Base-by-base conservation (phyloP, 2,888 invertebrate genomes). In the Marasmarcha lunaedactyla region DNA sequence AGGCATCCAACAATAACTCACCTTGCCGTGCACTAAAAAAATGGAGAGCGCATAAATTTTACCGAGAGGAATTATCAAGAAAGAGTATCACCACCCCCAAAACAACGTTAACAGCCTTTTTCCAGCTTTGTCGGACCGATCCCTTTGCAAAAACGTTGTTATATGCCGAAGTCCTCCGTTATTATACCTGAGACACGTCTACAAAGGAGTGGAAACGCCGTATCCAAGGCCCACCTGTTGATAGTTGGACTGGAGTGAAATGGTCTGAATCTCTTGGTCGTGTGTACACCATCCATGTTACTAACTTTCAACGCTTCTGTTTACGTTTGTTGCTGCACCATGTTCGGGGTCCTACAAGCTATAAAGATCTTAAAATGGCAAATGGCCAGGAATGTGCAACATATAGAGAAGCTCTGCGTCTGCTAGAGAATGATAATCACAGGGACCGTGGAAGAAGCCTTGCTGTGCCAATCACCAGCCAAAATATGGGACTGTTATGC, bases 281-380 rank as follows among this genome's bases (percentile, higher is more conserved):
- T 14, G 42, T 52, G 9, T 46, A 52, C 33, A 48, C 50, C 4
- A 48, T 52, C 1, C 49, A 52, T 40, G 47, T 46, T 20, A 49
- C 25, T 14, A 50, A 53, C 15, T 37, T 42, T 27, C 47, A 55
- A 40, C 53, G 52, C 33, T 54, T 41, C 37, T 50, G 44, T 48
- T 37, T 51, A 25, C 25, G 50, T 12, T 20, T 54, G 42, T 35
- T 52, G 9, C 26, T 54, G 30, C 39, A 42, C 14, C 38, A 46
- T 33, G 48, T 57, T 11, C 10, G n/a, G n/a, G 51, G 48, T 1
- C 48, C 49, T 30, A 53, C 45, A 13, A 38, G 38, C 13, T 49
- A 46, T 30, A 15, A 38, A 39, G 41, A 46, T 34, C 45, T 53
- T 1, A 46, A 47, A 42, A 47, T 34, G 9, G 39, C 42, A 30